Percentiles rank a stretch among this genome's conserved stretches.
Evolutionary conservation across 2,113 vertebrate genomes (phyloP).

Genomic region (Oryzias celebensis): DNA sequence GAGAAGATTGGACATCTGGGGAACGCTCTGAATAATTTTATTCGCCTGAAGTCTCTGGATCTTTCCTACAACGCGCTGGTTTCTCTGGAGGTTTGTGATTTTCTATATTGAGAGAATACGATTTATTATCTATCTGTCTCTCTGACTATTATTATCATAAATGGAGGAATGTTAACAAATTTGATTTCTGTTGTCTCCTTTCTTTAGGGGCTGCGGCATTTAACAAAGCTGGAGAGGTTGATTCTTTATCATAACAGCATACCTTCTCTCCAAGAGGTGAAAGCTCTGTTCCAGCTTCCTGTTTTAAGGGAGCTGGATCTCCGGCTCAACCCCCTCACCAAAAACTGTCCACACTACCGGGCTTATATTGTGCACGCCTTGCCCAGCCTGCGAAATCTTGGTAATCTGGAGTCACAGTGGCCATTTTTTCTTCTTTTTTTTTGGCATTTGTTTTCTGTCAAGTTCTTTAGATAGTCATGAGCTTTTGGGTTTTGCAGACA

Average conservation of each 20-base stretch:
- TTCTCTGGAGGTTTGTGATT: constrained; percentile 73
- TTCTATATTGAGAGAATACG: too few species aligned
- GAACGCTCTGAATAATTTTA: constrained; percentile 74
- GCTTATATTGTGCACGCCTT: constrained; percentile 76
- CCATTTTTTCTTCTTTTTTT: too few species aligned
- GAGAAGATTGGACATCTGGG: constrained; percentile 81
- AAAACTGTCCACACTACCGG: constrained; percentile 74
- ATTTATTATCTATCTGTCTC: too few species aligned
- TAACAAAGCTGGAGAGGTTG: constrained; percentile 77
- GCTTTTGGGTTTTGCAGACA: constrained; percentile 60
- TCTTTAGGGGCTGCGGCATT: constrained; percentile 77
- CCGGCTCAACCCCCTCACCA: constrained; percentile 80
- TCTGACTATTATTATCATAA: not conserved
- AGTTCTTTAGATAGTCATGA: too few species aligned
- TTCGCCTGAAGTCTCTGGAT: constrained; percentile 78
- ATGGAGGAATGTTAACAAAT: not conserved
- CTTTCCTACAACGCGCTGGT: constrained; percentile 80
- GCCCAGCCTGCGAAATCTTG: constrained; percentile 75
- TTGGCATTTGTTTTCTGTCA: too few species aligned
- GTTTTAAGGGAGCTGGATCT: constrained; percentile 79
- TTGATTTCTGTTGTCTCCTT: not conserved
- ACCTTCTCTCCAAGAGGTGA: constrained; percentile 75
- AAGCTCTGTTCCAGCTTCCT: constrained; percentile 69
- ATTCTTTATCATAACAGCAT: constrained; percentile 83
- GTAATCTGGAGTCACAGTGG: constrained; percentile 41